phyloP scores from a whole-genome alignment of 2,797 vertebrate species.

The Gymnoscopelus braueri region DNA sequence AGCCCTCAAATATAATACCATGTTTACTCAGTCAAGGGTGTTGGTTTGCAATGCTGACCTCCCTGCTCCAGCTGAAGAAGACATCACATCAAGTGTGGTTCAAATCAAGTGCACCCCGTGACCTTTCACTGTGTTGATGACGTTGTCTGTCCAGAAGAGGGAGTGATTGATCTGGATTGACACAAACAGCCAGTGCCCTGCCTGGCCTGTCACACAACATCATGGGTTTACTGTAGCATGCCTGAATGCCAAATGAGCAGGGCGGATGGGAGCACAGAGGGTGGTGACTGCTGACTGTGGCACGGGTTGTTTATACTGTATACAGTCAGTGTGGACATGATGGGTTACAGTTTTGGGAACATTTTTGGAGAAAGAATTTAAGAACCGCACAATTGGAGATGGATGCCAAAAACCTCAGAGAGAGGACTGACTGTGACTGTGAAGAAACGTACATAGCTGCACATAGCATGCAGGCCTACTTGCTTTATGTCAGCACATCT shows the following conservation, averaged over 20 bases:
- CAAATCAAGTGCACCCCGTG: slow-evolving; percentile 64
- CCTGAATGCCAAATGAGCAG: slow-evolving; percentile 78
- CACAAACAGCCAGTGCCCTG: slow-evolving; percentile 80
- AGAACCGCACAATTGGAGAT: too few species aligned
- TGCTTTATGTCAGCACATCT: not conserved
- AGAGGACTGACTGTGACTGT: not conserved
- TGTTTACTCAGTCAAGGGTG: slow-evolving; percentile 60
- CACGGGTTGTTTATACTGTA: not conserved
- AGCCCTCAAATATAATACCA: slow-evolving; percentile 29
- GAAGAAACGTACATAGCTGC: not conserved
- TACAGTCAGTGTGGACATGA: not conserved
- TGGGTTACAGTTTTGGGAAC: slow-evolving; percentile 34
- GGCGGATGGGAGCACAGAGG: slow-evolving; percentile 58
- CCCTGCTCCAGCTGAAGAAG: slow-evolving; percentile 31
- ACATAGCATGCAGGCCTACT: not conserved
- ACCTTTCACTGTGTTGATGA: slow-evolving; percentile 75
- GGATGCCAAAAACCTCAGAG: not conserved
- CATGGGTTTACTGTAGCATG: slow-evolving; percentile 77
- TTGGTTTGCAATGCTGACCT: slow-evolving; percentile 64
- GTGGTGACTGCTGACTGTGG: slow-evolving; percentile 58
- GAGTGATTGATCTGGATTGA: slow-evolving; percentile 83
- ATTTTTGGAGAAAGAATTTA: not conserved
- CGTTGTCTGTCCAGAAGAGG: slow-evolving; percentile 78
- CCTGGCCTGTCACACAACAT: slow-evolving; percentile 80
- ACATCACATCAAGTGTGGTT: slow-evolving; percentile 61